Conservation (phyloP, 1,140 invertebrate genomes). For the Sycophaga agraensis region DNA sequence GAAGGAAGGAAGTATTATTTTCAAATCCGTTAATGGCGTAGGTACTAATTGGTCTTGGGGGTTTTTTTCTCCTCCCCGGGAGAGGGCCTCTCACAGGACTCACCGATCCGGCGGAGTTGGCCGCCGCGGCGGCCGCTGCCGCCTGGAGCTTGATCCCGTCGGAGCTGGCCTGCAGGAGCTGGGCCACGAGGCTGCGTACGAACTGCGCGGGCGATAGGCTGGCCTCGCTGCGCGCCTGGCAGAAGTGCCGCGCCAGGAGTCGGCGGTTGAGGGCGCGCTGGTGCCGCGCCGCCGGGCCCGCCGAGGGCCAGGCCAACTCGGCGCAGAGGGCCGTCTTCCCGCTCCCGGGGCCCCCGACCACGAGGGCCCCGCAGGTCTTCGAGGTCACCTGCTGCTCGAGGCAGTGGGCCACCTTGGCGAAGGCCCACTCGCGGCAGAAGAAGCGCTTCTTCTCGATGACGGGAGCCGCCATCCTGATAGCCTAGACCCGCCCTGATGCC, state of each 20-base stretch:
- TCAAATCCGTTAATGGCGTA: too few species aligned
- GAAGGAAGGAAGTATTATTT: too few species aligned
- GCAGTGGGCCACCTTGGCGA: conserved; percentile 89
- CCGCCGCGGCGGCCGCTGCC: background rate
- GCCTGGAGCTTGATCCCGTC: conserved; percentile 46
- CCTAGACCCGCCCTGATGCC: background rate
- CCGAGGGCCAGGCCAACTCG: conserved; percentile 75
- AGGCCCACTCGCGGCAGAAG: conserved; percentile 90
- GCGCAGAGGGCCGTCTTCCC: conserved; percentile 84
- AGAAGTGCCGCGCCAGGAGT: conserved; percentile 80
- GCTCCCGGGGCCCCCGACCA: conserved; percentile 86
- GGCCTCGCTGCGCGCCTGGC: conserved; percentile 64
- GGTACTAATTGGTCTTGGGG: too few species aligned
- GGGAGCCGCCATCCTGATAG: conserved; percentile 49
- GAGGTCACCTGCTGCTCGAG: conserved; percentile 78
- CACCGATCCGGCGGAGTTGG: background rate
- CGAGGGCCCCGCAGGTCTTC: conserved; percentile 78
- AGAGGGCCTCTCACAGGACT: too few species aligned
- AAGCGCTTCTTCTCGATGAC: conserved; percentile 67
- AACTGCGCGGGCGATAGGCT: conserved; percentile 79
- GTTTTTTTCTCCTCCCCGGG: too few species aligned
- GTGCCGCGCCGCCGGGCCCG: conserved; percentile 65
- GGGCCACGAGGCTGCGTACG: conserved; percentile 71
- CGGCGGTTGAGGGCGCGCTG: conserved; percentile 74
- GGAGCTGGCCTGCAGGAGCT: conserved; percentile 58